phyloP scores from a whole-genome alignment of 1,140 invertebrate species.

The Ladona fulva region DNA sequence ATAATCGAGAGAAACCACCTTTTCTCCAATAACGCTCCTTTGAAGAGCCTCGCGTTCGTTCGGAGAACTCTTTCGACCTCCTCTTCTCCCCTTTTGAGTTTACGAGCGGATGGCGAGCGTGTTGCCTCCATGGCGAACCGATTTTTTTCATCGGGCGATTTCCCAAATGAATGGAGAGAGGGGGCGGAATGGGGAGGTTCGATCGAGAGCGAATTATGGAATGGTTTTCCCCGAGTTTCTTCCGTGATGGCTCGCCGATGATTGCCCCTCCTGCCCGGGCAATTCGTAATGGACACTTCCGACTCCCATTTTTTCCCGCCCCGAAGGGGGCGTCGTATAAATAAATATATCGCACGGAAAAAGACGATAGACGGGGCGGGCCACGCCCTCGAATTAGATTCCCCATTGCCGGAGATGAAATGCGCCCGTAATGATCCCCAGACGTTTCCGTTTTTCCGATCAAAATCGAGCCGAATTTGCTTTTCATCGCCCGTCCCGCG shows the following conservation, averaged over 20 bases:
- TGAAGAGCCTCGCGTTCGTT: no score
- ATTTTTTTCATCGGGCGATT: not conserved
- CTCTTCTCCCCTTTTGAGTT: not conserved
- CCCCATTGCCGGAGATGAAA: no score
- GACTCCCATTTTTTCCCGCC: not conserved
- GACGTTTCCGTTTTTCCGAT: no score
- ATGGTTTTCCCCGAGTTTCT: not conserved
- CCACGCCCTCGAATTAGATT: not conserved
- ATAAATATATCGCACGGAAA: not conserved
- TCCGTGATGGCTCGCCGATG: not conserved
- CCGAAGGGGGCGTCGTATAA: not conserved
- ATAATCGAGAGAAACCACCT: no score
- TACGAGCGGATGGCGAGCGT: not conserved
- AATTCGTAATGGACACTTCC: conserved; percentile 9
- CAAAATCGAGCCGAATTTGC: no score
- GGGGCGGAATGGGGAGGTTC: not conserved
- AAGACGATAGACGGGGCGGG: not conserved
- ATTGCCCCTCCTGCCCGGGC: not conserved
- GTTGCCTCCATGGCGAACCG: not conserved
- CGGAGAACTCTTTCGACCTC: not conserved
- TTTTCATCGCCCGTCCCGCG: no score
- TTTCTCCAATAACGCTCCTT: no score
- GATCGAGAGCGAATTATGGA: not conserved
- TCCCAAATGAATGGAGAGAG: not conserved
- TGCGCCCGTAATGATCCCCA: no score